Evolutionary conservation across 2,797 vertebrate species (phyloP).

Genomic region (Morelia viridis): DNA sequence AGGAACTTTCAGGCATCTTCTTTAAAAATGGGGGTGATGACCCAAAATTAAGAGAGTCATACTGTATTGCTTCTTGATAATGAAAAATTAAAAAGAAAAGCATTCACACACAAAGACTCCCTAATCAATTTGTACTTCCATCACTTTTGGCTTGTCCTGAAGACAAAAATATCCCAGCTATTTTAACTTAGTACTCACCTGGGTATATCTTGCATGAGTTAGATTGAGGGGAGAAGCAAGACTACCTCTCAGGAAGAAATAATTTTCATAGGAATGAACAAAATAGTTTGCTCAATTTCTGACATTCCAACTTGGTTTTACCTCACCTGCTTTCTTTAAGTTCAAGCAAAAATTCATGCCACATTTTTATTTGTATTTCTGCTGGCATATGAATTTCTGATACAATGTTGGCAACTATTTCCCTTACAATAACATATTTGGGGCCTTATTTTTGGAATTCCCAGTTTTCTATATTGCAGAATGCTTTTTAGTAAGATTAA

Average conservation of each 20-base stretch:
- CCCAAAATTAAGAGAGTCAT: background rate
- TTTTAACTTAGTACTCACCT: background rate
- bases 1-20: background rate
- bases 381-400: background rate
- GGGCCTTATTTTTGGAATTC: background rate
- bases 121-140: background rate
- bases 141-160: background rate
- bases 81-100: background rate
- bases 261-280: background rate
- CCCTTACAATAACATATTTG: background rate
- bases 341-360: background rate
- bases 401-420: background rate
- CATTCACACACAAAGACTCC: background rate
- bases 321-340: background rate
- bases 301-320: background rate
- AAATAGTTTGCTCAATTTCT: background rate
- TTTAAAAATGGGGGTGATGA: background rate
- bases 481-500: background rate
- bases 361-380: background rate
- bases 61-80: background rate
- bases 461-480: background rate
- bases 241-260: background rate
- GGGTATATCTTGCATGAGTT: background rate
- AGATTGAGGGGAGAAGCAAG: background rate
- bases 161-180: background rate